Evolutionary conservation across 92 coral and sea anemone genomes (phyloP).

Genomic region (Porites cylindrica): DNA sequence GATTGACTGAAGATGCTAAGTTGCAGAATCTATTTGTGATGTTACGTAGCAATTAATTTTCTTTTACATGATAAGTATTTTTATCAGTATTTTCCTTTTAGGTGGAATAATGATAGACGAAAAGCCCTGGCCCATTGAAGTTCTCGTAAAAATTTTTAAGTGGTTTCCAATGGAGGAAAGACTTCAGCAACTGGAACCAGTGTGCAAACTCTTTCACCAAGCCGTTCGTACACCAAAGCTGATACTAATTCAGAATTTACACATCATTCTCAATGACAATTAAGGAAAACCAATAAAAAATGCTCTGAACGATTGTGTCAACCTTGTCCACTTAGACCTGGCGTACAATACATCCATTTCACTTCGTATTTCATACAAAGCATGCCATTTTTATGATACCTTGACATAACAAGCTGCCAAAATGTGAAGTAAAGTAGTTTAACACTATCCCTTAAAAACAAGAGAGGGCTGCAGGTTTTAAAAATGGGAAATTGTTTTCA

Average conservation of each 20-base stretch:
- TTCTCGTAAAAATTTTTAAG: slow-evolving; percentile 4
- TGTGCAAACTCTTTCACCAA: background rate
- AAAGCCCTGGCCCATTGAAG: slow-evolving; percentile 9
- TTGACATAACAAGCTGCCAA: background rate
- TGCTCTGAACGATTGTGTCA: slow-evolving; percentile 19
- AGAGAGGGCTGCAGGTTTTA: background rate
- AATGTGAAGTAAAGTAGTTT: slow-evolving; percentile 40
- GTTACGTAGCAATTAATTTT: background rate
- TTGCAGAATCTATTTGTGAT: slow-evolving; percentile 9
- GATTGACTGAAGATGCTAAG: too few species aligned
- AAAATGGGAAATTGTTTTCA: background rate
- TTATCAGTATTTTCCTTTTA: slow-evolving; percentile 16
- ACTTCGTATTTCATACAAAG: slow-evolving; percentile 8
- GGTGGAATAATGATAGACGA: slow-evolving; percentile 20
- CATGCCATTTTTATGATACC: slow-evolving; percentile 20
- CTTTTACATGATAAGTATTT: background rate
- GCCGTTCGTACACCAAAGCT: too few species aligned
- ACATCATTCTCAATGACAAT: slow-evolving; percentile 10
- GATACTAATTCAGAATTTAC: background rate
- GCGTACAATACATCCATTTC: slow-evolving; percentile 22
- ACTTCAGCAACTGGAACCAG: slow-evolving; percentile 25
- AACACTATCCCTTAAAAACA: slow-evolving; percentile 34
- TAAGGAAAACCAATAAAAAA: slow-evolving; percentile 17
- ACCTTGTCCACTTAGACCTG: slow-evolving; percentile 19
- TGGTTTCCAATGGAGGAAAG: slow-evolving; percentile 13